Evolutionary conservation across 2,888 invertebrate species (phyloP).

Genomic region (Hyppa rectilinea): DNA sequence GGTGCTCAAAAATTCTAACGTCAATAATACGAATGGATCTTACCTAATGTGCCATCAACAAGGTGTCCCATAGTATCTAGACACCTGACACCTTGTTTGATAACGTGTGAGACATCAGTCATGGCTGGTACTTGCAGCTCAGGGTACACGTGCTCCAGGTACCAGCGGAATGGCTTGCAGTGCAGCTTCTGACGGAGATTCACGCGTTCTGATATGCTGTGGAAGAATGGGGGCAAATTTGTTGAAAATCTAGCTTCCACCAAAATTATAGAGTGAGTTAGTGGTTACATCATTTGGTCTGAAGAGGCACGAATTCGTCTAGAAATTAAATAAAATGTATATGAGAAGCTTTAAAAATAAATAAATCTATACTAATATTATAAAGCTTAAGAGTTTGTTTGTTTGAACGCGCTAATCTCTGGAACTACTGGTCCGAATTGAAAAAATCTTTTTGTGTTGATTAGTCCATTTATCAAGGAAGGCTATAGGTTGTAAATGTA

Average conservation of each 20-base stretch:
- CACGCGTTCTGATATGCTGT: conserved; percentile 96
- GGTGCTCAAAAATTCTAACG: not conserved
- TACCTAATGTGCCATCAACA: conserved; percentile 95
- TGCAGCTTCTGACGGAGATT: conserved; percentile 94
- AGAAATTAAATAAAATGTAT: too few relatives aligned
- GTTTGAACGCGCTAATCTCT: too few relatives aligned
- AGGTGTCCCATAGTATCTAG: conserved; percentile 98
- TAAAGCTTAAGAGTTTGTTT: too few relatives aligned
- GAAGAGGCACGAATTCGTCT: too few relatives aligned
- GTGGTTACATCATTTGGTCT: too few relatives aligned
- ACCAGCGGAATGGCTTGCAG: conserved; percentile 99
- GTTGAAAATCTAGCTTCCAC: not conserved
- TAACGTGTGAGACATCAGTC: conserved; percentile 91
- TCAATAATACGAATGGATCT: conserved; percentile 56
- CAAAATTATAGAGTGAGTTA: too few relatives aligned
- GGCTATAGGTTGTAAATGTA: too few relatives aligned
- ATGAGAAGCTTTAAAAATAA: not conserved
- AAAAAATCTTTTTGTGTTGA: too few relatives aligned
- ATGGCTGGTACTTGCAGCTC: conserved; percentile 94
- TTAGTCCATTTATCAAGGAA: too few relatives aligned
- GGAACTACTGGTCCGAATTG: too few relatives aligned
- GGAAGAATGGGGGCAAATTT: conserved; percentile 6
- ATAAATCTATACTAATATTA: too few relatives aligned
- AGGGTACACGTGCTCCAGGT: conserved; percentile 97
- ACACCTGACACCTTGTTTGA: conserved; percentile 96